These are phyloP conservation scores for Cavia porcellus DNA, from an alignment of 2,113 vertebrate species.

Conservation along the genomic window DNA sequence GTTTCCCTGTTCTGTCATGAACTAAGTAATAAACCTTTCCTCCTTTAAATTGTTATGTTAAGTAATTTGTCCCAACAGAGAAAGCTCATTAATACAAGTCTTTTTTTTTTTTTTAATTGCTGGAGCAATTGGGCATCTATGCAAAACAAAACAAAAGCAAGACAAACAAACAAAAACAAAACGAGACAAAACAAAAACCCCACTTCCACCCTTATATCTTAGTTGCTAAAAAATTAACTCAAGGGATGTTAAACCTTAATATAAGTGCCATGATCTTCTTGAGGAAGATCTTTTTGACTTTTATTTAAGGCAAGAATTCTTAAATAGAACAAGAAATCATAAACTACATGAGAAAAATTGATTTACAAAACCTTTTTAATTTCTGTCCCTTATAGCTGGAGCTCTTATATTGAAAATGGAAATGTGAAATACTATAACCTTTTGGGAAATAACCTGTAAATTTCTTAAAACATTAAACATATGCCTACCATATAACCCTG, in stretches of 20 bases:
- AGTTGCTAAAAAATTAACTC: background rate
- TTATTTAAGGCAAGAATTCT: background rate
- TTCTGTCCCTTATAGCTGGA: background rate
- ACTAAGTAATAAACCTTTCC: background rate
- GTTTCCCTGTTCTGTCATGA: background rate
- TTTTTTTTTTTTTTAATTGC: background rate
- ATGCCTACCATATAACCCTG: background rate
- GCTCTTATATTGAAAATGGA: background rate
- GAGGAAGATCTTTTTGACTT: background rate
- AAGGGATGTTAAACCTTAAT: background rate
- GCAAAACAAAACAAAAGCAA: background rate
- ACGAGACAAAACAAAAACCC: background rate
- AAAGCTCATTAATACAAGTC: background rate
- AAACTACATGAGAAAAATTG: background rate
- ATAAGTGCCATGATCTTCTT: background rate
- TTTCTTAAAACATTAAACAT: conserved; percentile 11
- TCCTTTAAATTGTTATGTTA: background rate
- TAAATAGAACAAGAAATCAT: background rate
- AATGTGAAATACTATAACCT: background rate
- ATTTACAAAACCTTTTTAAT: background rate
- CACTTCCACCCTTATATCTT: background rate
- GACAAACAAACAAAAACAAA: too few relatives aligned
- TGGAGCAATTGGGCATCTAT: background rate
- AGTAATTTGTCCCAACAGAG: background rate
- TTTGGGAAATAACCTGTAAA: background rate